These are phyloP conservation scores for Leontocebus nigricollis DNA, from an alignment of 2,797 vertebrate species.

Conservation along the genomic window DNA sequence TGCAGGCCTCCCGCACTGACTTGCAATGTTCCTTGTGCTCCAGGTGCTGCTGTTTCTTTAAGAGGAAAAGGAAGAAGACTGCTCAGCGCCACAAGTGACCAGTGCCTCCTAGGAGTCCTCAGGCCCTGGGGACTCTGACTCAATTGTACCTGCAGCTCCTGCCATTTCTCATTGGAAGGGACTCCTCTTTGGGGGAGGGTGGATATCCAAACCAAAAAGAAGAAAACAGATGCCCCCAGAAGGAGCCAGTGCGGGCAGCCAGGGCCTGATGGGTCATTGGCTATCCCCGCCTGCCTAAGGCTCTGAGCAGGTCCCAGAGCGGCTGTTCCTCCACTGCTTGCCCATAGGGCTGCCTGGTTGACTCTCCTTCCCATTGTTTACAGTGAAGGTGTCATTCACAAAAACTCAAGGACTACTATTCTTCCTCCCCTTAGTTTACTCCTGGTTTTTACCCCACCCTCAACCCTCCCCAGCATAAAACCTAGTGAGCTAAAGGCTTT, in stretches of 20 bases:
- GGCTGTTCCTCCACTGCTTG: slow-evolving; percentile 84
- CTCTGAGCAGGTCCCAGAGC: slow-evolving; percentile 86
- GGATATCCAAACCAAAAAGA: slow-evolving; percentile 88
- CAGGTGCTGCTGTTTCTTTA: slow-evolving; percentile 99
- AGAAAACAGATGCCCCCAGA: slow-evolving; percentile 82
- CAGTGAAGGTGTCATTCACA: slow-evolving; percentile 83
- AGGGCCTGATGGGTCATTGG: slow-evolving; percentile 76
- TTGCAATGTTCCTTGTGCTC: slow-evolving; percentile 79
- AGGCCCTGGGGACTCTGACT: slow-evolving; percentile 80
- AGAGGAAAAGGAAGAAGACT: slow-evolving; percentile 99
- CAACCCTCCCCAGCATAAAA: slow-evolving; percentile 69
- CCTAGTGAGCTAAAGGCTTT: slow-evolving; percentile 62
- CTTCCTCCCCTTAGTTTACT: slow-evolving; percentile 77
- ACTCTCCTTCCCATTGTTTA: slow-evolving; percentile 85
- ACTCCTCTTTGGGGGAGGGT: slow-evolving; percentile 82
- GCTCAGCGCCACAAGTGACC: slow-evolving; percentile 97
- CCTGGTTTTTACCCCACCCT: slow-evolving; percentile 72
- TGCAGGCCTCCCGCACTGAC: background rate
- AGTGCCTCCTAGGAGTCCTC: slow-evolving; percentile 84
- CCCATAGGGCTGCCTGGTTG: slow-evolving; percentile 82
- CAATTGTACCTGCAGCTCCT: slow-evolving; percentile 83
- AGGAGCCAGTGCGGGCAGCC: slow-evolving; percentile 83
- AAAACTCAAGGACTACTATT: slow-evolving; percentile 85
- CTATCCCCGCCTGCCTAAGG: slow-evolving; percentile 79
- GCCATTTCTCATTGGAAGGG: slow-evolving; percentile 85